Evolutionary conservation across 2,888 invertebrate genomes (phyloP), one percentile per base, ranked within the genome.

Genomic region (Mythimna impura): DNA sequence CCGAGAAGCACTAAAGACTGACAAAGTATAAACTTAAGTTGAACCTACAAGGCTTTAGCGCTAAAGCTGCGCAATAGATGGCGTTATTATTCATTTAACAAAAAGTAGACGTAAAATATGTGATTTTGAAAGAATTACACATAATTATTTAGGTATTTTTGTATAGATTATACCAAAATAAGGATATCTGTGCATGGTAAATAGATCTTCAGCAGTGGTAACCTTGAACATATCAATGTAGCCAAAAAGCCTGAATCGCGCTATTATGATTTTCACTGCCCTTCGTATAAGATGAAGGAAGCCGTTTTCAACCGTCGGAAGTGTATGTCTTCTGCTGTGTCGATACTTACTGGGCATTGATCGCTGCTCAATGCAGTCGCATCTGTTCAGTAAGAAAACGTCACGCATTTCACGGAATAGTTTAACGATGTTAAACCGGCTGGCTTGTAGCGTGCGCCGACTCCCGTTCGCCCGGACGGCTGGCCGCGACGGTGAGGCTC

Each of bases 271-370:
- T 81, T 76, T 73, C 66, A 20, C 30, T 12, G 36, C 7, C 9
- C 8, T 81, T 64, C 14, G 58, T 73, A 76, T 81, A 62, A 61
- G 71, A 66, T 1, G 7, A 36, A 61, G 34, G 47, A 14, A 68
- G 55, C 43, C 12, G 22, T 10, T 1, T 9, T 8, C 0, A 0
- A 17, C 8, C 0, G 43, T 82, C 85, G 89, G 88, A 89, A 83
- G 88, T 82, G 87, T 86, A 86, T 82, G 84, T 82, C 86, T 81
- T 83, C 86, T 86, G 84, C 79, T 76, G 87, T 89, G 89, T 86
- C 88, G 86, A 82, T 86, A 91, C 91, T 92, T 92, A 91, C 91
- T 91, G 82, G 81, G 82, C 92, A 93, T 93, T 78, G 92, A 91
- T 92, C 91, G 89, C 82, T 90, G 88, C 87, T 85, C 64, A 78